Base-by-base conservation (phyloP, 1,140 invertebrate genomes). In the Heliconius hewitsoni region DNA sequence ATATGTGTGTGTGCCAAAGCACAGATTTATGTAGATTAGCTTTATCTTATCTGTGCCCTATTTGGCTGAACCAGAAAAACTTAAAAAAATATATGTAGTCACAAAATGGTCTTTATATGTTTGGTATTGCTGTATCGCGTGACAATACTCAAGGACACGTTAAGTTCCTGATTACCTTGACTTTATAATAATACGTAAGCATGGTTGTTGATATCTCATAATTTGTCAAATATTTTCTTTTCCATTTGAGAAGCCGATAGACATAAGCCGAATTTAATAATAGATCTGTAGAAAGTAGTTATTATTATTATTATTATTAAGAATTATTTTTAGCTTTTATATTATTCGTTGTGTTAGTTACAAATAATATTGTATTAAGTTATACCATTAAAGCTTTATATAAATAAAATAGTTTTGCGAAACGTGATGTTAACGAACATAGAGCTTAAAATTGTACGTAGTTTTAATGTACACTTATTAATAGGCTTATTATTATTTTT, bases 101-200 rank as follows among this genome's bases (percentile, higher is more conserved):
- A 66, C 52, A 70, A 60, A 55, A 79, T 71, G 57, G 74, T 30
- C 52, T 52, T 39, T 39, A 52, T 82, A 79, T 74, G 71, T 79
- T 78, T 77, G 75, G 66, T 79, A 83, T 82, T 82, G 78, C 82
- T n/a, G 39, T 73, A 76, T 85, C 82, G 84, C 84, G 84, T 85
- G 84, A 81, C 81, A 76, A 80, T 23, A 73, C 52, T 77, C 84
- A 85, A 83, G 84, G 82, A 76, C 81, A 66, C 74, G 79, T 78
- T 71, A 37, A 78, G 37, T 76, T 82, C 57, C 81, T 81, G 57
- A 75, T 84, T 82, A 82, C 79, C 77, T 84, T 82, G 83, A 82
- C 79, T 76, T 79, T 80, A 76, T 71, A 60, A 77, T 81, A 66
- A 81, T 81, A 66, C 39, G 46, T 27, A 73, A 73, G 39, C 72